Percentiles rank a stretch among this genome's conserved stretches.
Conservation (phyloP, 2,113 vertebrate species). For the Hassar affinis region DNA sequence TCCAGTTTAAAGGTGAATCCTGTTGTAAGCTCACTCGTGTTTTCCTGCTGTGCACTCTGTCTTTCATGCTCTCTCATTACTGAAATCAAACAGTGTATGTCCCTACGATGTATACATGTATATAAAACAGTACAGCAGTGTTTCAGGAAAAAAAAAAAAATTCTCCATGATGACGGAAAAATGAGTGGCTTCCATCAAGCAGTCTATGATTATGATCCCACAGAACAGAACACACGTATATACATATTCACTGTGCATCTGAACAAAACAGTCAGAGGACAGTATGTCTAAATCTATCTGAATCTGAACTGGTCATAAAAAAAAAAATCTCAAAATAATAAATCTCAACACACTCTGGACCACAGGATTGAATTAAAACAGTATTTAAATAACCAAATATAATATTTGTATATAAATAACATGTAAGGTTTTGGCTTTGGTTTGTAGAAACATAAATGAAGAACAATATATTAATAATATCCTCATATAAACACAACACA, state of each 20-base stretch:
- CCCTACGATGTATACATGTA: not conserved
- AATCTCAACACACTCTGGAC: slow-evolving; percentile 6
- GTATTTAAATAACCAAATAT: slow-evolving; percentile 42
- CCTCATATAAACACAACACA: slow-evolving; percentile 1
- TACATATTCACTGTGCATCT: not conserved
- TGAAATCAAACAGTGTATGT: not conserved
- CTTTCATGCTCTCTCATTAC: not conserved
- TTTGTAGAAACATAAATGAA: slow-evolving; percentile 28
- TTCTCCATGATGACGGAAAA: not conserved
- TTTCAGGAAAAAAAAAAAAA: not conserved
- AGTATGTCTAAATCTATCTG: not conserved
- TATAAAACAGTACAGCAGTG: not conserved
- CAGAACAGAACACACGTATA: not conserved
- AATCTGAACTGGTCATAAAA: not conserved
- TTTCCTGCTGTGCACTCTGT: not conserved
- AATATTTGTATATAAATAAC: slow-evolving; percentile 38
- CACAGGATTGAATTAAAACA: slow-evolving; percentile 25
- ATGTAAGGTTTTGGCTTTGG: slow-evolving; percentile 45
- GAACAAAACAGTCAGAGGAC: not conserved
- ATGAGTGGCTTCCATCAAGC: not conserved
- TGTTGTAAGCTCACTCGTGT: not conserved
- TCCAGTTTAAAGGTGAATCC: not conserved
- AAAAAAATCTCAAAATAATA: slow-evolving; percentile 2
- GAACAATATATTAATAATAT: slow-evolving; percentile 27
- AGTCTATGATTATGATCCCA: not conserved